Base-by-base conservation (phyloP, 2,797 vertebrate genomes). In the Hipposideros larvatus region DNA sequence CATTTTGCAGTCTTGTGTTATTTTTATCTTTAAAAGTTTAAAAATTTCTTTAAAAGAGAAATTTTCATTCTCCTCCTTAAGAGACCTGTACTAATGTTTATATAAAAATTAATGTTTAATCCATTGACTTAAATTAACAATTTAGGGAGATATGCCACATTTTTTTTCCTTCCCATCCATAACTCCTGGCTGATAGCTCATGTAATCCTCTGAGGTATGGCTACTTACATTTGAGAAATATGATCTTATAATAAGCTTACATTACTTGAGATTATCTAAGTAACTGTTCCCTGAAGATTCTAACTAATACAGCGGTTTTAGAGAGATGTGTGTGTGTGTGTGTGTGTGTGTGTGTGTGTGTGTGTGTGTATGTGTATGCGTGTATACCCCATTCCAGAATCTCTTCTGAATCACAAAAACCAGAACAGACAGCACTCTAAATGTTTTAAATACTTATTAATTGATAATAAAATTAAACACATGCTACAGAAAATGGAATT, bases 11-110 rank as follows among this genome's bases (percentile, higher is more conserved):
- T 74, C 43, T 90, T 43, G 10, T 21, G 15, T 91, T 79, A 68
- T 93, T 96, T 96, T 93, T 43, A 82, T 90, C 80, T 92, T 95
- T 85, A 96, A 97, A 95, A 82, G 94, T 94, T 95, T 66, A 80
- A 37, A 37, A 37, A 37, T 37, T 37, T 37, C 37, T 37, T 37
- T 37, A 37, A 37, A 37, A 68, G 88, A 87, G 71, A 78, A 80
- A 92, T 94, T 95, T 95, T 43, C 71, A 85, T 96, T 92, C 57
- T 93, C 41, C 28, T 97, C 61, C 31, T 92, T 41, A 63, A 66
- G 53, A 96, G 53, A 65, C 34, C 28, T 78, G n/a, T 90, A 85
- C 48, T 87, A 5, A 31, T 31, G 96, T 95, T 96, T 74, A 77
- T 59, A 75, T 59, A 43, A 93, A 90, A 92, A 92, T 65, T 53